A percentile compares a stretch with the other conserved stretches of the same genome.
Conservation (phyloP, 1,140 invertebrate genomes). For the Cydia splendana region DNA sequence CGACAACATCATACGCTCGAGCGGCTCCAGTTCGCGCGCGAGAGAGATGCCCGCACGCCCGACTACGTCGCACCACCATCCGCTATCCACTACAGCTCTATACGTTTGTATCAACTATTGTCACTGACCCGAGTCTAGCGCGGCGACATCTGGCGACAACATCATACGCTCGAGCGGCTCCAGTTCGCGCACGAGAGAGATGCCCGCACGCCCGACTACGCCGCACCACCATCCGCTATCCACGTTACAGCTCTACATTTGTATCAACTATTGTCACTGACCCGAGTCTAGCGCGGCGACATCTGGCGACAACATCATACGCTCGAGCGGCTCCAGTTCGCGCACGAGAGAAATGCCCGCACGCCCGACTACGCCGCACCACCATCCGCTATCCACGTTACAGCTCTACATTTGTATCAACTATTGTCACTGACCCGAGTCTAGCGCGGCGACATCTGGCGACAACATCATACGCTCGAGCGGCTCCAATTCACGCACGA, state of each 20-base stretch:
- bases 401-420: too few relatives aligned
- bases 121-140: slow-evolving; percentile 42
- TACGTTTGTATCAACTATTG: background rate
- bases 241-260: slow-evolving; percentile 38
- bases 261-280: slow-evolving; percentile 34
- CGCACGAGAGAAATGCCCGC: slow-evolving; percentile 84
- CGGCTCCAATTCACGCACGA: slow-evolving; percentile 87
- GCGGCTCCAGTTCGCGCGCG: slow-evolving; percentile 86
- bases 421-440: slow-evolving; percentile 37
- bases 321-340: slow-evolving; percentile 87
- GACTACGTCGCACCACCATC: slow-evolving; percentile 49
- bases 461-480: slow-evolving; percentile 87
- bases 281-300: slow-evolving; percentile 41
- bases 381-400: slow-evolving; percentile 53
- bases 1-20: slow-evolving; percentile 86
- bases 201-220: slow-evolving; percentile 73
- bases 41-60: slow-evolving; percentile 82
- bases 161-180: slow-evolving; percentile 88
- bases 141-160: slow-evolving; percentile 80
- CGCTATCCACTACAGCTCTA: slow-evolving; percentile 49
- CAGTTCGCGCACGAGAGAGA: slow-evolving; percentile 86
- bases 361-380: slow-evolving; percentile 73
- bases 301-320: slow-evolving; percentile 84
- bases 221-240: slow-evolving; percentile 75
- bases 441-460: slow-evolving; percentile 71